Evolutionary conservation across 2,888 invertebrate species (phyloP), one percentile per base, ranked within the genome.

Genomic region (Xestoiulus laeticollis): DNA sequence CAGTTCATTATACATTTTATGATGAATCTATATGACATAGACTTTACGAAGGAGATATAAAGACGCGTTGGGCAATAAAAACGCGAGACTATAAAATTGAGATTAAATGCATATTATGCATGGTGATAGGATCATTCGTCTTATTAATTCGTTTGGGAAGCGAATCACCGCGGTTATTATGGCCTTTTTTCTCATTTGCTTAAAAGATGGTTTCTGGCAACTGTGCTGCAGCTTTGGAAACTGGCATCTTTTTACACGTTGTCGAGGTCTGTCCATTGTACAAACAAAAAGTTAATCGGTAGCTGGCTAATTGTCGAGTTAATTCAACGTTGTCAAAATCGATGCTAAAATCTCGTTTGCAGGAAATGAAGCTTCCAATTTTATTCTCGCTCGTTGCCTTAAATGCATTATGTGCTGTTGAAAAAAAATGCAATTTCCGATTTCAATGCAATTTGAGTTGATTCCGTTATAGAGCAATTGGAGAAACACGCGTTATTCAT

Each of bases 401-500:
- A 68, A 68, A 22, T 26, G 59, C 59, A 26, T 68, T 68, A 68
- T 68, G 59, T 68, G n/a, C 59, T 10, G 3, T 19, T 6, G 22
- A 22, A 68, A 68, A n/a, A n/a, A 68, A 26, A 5, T 38, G 8
- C 59, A 68, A 68, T 68, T 68, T 68, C 59, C 59, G n/a, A 68
- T 68, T 68, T 68, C 22, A 22, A 68, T 68, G 59, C 59, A 68
- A 68, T 68, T 68, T 68, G 59, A 4, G 59, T 68, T 68, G 22
- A 68, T 68, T 68, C 59, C 59, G 59, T 68, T 68, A 68, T 68
- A 12, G 59, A 19, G 59, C 59, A 68, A 68, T 68, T 68, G 59
- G 59, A 68, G 59, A 68, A 68, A 68, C 59, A 19, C 22, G 59
- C 59, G 6, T 8, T 68, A 68, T 68, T 68, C 59, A 68, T 26